These are phyloP conservation scores for Ophion costatus DNA, from an alignment of 2,888 invertebrate genomes.

Conservation along the genomic window DNA sequence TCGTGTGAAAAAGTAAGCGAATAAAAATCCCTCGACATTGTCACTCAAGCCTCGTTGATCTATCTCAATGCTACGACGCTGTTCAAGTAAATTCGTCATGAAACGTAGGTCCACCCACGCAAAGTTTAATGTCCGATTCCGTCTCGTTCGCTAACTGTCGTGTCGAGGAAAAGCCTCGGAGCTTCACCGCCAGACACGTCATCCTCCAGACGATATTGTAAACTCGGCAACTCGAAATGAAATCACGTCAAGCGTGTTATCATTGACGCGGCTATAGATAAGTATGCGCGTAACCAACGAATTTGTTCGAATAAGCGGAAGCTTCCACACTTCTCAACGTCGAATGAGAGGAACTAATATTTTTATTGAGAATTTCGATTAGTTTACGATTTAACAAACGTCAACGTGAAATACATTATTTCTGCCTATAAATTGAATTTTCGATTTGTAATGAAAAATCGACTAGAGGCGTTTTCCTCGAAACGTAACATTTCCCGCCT, in stretches of 20 bases:
- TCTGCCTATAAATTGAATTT: too few relatives aligned
- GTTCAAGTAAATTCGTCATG: constrained; percentile 24
- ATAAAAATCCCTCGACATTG: neutral
- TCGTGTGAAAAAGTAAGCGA: neutral
- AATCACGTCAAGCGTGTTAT: neutral
- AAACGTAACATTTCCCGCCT: too few relatives aligned
- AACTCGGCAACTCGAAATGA: constrained; percentile 5
- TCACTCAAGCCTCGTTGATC: neutral
- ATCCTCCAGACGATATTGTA: constrained; percentile 12
- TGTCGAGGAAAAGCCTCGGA: neutral
- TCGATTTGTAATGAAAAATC: too few relatives aligned
- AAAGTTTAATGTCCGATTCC: constrained; percentile 30
- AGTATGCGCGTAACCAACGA: neutral
- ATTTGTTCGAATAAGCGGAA: neutral
- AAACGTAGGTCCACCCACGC: neutral
- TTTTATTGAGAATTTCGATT: neutral
- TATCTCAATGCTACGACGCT: neutral
- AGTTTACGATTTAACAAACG: neutral
- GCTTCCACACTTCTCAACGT: too few relatives aligned
- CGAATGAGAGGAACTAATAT: neutral
- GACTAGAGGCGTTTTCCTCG: too few relatives aligned
- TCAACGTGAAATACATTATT: too few relatives aligned
- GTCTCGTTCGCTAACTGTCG: neutral
- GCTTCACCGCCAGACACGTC: constrained; percentile 14
- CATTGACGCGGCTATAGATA: constrained; percentile 33